Base-by-base conservation (phyloP, 2,113 vertebrate genomes). In the Hydropotes inermis region DNA sequence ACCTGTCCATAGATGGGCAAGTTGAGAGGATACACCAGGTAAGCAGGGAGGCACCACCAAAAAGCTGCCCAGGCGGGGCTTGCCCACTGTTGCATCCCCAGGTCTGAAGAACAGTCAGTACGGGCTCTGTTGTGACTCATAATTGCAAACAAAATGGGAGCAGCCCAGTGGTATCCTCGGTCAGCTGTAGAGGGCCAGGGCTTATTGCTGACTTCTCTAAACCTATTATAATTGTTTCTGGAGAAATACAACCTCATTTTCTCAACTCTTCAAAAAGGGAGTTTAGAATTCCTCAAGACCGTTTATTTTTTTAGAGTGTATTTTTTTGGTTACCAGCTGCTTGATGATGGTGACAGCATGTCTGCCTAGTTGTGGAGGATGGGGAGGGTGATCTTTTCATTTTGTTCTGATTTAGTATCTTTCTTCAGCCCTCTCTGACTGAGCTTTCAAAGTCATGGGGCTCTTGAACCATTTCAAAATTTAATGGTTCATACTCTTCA, bases 1-100 rank as follows among this genome's bases (percentile, higher is more conserved):
- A 99, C 98, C 99, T 99, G 97, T 99, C 99, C 97, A 99, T 99
- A 91, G 98, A 98, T 0, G 99, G 99, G 3, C 99, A 99, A 98
- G 99, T 99, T 1, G 98, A 98, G 90, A 99, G 99, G 79, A 99
- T 99, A 98, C 99, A 99, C 97, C 99, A 99, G 99, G 99, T 99
- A 99, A 97, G 97, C 45, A 50, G 27, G 43, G 57, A 64, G 23
- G 36, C n/a, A 23, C 58, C 28, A 14, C 47, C 76, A 1, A n/a
- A 70, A 14, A 47, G 6, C 19, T 87, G 3, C n/a, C 61, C 52
- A 43, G 19, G 33, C 43, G 74, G 10, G 16, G 52, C 33, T 87
- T 43, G 4, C 39, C 43, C 36, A 76, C 21, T 4, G 10, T 19
- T 57, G 17, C 47, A 30, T 43, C n/a, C 30, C 19, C 36, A 47